A percentile compares a stretch with the other conserved stretches of the same genome.
Conservation (phyloP, 1,140 invertebrate genomes). For the Eufriesea mexicana region DNA sequence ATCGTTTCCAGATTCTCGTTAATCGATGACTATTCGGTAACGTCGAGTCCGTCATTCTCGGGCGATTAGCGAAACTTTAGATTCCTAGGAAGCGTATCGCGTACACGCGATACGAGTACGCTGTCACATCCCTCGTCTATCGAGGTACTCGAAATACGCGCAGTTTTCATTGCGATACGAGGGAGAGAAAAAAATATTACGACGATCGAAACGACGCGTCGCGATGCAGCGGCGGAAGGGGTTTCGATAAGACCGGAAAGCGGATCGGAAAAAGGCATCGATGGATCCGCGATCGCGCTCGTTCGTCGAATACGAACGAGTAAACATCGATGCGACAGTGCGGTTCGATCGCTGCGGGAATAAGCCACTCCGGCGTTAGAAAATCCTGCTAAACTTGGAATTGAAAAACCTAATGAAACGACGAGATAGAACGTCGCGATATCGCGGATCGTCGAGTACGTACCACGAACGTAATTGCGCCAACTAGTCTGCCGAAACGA, state of each 20-base stretch:
- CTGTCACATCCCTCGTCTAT: conserved; percentile 32
- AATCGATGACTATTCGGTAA: not conserved
- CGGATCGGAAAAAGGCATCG: not conserved
- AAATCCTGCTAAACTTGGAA: not conserved
- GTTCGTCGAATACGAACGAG: not conserved
- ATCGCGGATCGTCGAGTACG: too few relatives aligned
- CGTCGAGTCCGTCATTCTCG: not conserved
- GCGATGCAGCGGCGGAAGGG: not conserved
- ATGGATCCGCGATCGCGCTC: not conserved
- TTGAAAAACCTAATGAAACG: not conserved
- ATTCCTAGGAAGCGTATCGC: not conserved
- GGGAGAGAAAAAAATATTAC: not conserved
- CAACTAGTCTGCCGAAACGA: not conserved
- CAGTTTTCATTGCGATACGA: not conserved
- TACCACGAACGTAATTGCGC: not conserved
- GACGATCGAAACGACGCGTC: not conserved
- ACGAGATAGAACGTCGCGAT: not conserved
- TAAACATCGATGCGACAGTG: conserved; percentile 3
- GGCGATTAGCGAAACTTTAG: not conserved
- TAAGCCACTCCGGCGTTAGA: conserved; percentile 16
- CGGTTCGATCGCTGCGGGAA: conserved; percentile 40
- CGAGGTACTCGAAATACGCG: not conserved
- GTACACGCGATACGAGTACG: not conserved
- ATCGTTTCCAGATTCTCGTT: too few relatives aligned
- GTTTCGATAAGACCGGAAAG: not conserved